Evolutionary conservation across 2,797 vertebrate genomes (phyloP).

Genomic region (Coilia nasus): DNA sequence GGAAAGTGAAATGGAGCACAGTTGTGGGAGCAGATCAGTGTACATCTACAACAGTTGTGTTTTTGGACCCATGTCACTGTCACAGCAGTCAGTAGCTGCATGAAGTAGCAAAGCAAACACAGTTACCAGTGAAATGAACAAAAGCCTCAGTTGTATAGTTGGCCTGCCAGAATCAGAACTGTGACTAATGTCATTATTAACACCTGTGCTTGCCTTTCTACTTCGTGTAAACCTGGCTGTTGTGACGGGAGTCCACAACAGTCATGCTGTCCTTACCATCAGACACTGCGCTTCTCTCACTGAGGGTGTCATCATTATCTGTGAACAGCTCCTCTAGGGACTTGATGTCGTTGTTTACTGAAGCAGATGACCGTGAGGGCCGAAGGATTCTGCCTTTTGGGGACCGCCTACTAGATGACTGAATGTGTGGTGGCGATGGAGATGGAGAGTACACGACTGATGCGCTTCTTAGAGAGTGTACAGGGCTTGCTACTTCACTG

Average conservation of each 20-base stretch:
- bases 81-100: too few species aligned
- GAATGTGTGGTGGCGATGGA: constrained; percentile 31
- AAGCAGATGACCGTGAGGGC: constrained; percentile 57
- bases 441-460: constrained; percentile 45
- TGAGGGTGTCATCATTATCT: constrained; percentile 56
- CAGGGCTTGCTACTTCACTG: constrained; percentile 36
- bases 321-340: constrained; percentile 77
- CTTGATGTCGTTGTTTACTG: constrained; percentile 64
- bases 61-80: background rate
- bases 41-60: background rate
- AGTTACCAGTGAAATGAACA: too few species aligned
- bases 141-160: too few species aligned
- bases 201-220: too few species aligned
- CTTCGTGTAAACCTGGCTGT: too few species aligned
- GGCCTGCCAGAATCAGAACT: too few species aligned
- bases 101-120: background rate
- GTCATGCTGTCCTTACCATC: constrained; percentile 67
- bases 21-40: background rate
- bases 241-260: too few species aligned
- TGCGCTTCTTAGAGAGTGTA: constrained; percentile 13
- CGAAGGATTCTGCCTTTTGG: constrained; percentile 21
- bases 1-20: constrained; percentile 37
- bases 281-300: constrained; percentile 66
- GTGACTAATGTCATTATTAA: too few species aligned
- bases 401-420: constrained; percentile 35